Percentiles rank a stretch among this genome's conserved stretches.
phyloP scores from a whole-genome alignment of 1,140 invertebrate species.

The Vollenhovia emeryi region DNA sequence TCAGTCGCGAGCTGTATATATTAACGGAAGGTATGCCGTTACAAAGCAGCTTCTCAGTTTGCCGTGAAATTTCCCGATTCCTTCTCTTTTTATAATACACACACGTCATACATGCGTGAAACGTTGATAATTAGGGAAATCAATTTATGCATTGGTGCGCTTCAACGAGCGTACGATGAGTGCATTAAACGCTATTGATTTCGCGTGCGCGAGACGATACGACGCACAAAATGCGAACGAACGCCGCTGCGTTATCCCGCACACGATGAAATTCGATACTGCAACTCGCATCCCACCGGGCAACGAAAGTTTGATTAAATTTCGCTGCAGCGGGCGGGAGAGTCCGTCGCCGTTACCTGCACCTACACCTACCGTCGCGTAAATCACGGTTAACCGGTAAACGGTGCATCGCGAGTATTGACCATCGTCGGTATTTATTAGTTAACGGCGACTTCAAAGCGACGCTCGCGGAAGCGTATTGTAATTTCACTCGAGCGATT shows the following conservation, averaged over 20 bases:
- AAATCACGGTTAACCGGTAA: slow-evolving; percentile 44
- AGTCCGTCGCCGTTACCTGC: not conserved
- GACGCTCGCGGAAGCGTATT: not conserved
- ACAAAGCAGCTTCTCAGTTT: not conserved
- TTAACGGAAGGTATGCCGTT: not conserved
- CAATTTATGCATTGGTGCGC: slow-evolving; percentile 21
- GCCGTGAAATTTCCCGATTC: not conserved
- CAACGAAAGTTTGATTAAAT: slow-evolving; percentile 73
- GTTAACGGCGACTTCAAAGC: slow-evolving; percentile 33
- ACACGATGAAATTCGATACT: slow-evolving; percentile 52
- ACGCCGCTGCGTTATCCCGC: not conserved
- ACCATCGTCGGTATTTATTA: slow-evolving; percentile 45
- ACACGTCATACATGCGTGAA: not conserved
- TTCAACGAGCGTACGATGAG: not conserved
- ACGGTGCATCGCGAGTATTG: slow-evolving; percentile 22
- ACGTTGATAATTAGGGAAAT: slow-evolving; percentile 23
- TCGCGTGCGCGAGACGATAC: not conserved
- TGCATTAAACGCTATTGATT: slow-evolving; percentile 31
- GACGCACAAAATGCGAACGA: slow-evolving; percentile 33
- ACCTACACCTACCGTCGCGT: slow-evolving; percentile 10
- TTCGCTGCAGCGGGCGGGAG: not conserved
- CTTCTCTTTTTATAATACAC: not conserved
- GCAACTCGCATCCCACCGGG: slow-evolving; percentile 41
- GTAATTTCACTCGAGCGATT: slow-evolving; percentile 30
- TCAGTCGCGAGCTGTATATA: not conserved